phyloP scores from a whole-genome alignment of 2,113 vertebrate genomes.

The Rhizomys pruinosus region DNA sequence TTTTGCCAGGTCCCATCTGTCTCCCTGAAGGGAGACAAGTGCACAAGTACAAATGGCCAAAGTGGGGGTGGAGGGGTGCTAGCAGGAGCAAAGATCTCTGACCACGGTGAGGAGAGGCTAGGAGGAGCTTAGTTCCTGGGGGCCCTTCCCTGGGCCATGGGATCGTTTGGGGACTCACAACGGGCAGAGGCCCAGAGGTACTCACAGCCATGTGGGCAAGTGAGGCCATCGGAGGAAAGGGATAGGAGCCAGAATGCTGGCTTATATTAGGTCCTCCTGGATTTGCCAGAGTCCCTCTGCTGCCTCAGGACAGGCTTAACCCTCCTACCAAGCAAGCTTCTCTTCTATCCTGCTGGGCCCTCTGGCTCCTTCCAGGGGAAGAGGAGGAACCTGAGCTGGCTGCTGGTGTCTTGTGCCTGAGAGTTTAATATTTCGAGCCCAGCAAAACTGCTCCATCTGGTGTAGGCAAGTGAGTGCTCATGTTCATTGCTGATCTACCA shows the following conservation, averaged over 20 bases:
- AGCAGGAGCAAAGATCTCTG: neutral
- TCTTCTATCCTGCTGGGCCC: neutral
- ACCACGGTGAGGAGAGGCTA: accelerated
- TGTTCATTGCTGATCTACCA: conserved; percentile 78
- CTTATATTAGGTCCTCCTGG: neutral
- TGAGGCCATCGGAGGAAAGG: too few relatives aligned
- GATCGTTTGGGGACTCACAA: neutral
- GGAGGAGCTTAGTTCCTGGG: neutral
- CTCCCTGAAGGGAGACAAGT: too few relatives aligned
- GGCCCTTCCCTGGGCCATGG: neutral
- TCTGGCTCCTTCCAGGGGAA: conserved; percentile 61
- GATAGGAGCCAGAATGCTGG: neutral
- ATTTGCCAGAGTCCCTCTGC: neutral
- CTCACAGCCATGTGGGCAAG: neutral
- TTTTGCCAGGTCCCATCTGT: neutral
- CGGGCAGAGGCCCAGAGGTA: neutral
- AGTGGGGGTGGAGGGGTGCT: neutral
- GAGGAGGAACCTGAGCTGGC: conserved; percentile 84
- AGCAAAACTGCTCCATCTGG: conserved; percentile 77
- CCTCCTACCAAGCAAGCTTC: neutral
- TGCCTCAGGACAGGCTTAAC: neutral
- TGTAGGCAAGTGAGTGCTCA: conserved; percentile 58
- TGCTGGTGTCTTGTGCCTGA: conserved; percentile 56
- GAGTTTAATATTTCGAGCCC: conserved; percentile 86
- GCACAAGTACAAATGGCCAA: accelerated